Conservation (phyloP, 2,797 vertebrate species). For the Clamator glandarius region DNA sequence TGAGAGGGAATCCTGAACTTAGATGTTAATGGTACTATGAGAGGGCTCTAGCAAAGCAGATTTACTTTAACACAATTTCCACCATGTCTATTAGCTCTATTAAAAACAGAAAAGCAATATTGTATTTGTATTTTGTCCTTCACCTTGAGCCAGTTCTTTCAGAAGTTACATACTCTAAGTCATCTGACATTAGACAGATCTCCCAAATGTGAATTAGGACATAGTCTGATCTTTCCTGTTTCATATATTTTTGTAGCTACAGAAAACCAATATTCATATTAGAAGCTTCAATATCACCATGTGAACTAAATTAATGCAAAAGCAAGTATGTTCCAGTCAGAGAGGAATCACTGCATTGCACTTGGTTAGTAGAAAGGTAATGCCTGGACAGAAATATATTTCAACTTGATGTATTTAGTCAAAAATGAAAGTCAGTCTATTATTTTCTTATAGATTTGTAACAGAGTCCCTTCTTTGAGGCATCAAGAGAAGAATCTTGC, state of each 20-base stretch:
- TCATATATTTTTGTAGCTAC: background rate
- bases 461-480: background rate
- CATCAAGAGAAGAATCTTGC: background rate
- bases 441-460: slow-evolving; percentile 37
- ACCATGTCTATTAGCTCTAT: background rate
- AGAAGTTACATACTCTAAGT: background rate
- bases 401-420: background rate
- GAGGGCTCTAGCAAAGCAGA: background rate
- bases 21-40: background rate
- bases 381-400: background rate
- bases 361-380: background rate
- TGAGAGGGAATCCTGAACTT: background rate
- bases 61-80: background rate
- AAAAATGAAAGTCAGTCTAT: background rate
- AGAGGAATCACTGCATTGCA: background rate
- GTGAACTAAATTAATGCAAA: background rate
- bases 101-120: background rate
- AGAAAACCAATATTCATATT: background rate
- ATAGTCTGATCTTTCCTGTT: background rate
- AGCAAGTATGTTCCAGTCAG: background rate
- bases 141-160: background rate
- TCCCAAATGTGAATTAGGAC: background rate
- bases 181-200: background rate
- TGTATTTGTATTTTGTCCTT: background rate
- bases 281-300: background rate